phyloP scores from a whole-genome alignment of 2,113 vertebrate species.

The Motacilla alba region DNA sequence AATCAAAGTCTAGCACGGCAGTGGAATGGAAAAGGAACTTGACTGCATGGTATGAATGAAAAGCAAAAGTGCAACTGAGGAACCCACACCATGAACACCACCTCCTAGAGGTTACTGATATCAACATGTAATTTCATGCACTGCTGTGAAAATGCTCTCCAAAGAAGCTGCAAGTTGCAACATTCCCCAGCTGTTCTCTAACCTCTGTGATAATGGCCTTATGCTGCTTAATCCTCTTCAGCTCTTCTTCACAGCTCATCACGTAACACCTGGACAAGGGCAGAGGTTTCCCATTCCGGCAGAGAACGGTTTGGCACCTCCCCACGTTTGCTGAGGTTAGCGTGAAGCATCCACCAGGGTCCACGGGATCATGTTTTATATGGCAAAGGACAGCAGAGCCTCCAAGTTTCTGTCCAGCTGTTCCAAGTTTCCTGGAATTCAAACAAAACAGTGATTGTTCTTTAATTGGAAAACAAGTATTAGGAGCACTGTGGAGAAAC shows the following conservation, averaged over 20 bases:
- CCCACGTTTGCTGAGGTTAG: constrained; percentile 96
- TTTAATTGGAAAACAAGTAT: background rate
- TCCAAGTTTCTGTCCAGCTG: constrained; percentile 95
- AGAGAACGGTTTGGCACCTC: constrained; percentile 94
- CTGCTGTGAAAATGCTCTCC: background rate
- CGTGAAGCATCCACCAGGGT: constrained; percentile 90
- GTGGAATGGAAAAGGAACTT: background rate
- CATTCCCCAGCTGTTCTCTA: background rate
- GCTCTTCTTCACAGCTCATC: constrained; percentile 89
- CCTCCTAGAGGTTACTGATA: background rate
- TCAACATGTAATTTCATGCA: background rate
- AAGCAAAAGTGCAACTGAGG: background rate
- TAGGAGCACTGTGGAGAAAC: background rate
- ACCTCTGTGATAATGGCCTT: constrained; percentile 97
- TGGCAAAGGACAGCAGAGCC: constrained; percentile 96
- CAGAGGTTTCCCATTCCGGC: constrained; percentile 90
- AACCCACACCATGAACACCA: background rate
- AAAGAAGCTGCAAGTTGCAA: background rate
- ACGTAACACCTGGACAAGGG: constrained; percentile 86
- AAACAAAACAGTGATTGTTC: constrained; percentile 6
- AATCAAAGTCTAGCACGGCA: background rate
- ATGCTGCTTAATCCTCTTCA: constrained; percentile 87
- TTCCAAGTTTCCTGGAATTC: constrained; percentile 89
- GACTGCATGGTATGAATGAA: background rate
- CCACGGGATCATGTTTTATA: constrained; percentile 93